Base-by-base conservation (phyloP, 2,888 invertebrate genomes). In the Erpobdella octoculata region DNA sequence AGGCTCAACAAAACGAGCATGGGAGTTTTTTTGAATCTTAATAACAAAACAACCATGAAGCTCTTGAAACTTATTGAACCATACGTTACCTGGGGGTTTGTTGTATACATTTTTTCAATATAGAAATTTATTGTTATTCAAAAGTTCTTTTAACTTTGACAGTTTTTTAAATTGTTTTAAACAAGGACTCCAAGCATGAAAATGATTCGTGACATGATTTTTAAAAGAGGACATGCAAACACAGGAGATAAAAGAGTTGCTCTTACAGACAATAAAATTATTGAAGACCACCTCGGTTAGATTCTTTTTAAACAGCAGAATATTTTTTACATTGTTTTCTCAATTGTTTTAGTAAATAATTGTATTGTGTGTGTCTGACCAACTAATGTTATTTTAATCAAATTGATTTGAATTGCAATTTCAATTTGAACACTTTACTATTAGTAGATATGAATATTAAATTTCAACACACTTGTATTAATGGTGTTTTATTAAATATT, bases 71-170 rank as follows among this genome's bases (percentile, higher is more conserved):
- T 73, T 31, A 68, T 67, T 1, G 73, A 73, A n/a, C 73, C 73
- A n/a, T 73, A 73, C 46, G 36, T 73, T 46, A 71, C 71, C 6
- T 73, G 73, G 73, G 73, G 73, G 73, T 73, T 53, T 18, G 71
- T 64, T 53, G 21, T 66, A 9, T 1, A 18, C 12, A 31, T 35
- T n/a, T n/a, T n/a, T n/a, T n/a, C n/a, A n/a, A n/a, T n/a, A 12
- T 31, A 5, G 4, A 66, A 21, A 25, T 18, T 38, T 36, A 21
- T 66, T 66, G 66, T 37, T 21, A 38, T 66, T 62, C 8, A 33
- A 33, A 2, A 9, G 6, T 68, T 69, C n/a, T 70, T 38, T 61
- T 69, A 21, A 69, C 6, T 69, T 31, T 15, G 15, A 35, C n/a
- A 36, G 46, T 25, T 9, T 2, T 71, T 25, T 58, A 36, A 8